These are phyloP conservation scores for Cervus canadensis DNA, from an alignment of 2,113 vertebrate species.

Conservation along the genomic window DNA sequence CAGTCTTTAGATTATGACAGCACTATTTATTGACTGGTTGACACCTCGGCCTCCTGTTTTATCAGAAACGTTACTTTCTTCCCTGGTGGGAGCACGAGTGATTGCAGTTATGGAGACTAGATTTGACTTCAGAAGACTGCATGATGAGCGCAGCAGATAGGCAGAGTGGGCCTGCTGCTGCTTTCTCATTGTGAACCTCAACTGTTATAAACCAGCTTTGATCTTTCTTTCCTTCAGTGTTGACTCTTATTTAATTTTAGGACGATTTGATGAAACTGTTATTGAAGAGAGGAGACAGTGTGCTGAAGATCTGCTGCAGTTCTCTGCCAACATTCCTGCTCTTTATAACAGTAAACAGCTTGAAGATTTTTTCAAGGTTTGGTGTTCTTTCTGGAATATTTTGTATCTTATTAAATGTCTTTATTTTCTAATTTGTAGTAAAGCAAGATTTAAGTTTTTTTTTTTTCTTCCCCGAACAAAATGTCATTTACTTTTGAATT, in stretches of 20 bases:
- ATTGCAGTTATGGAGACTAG: slow-evolving; percentile 62
- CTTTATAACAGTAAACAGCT: slow-evolving; percentile 94
- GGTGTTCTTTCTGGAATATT: slow-evolving; percentile 56
- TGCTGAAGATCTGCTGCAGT: slow-evolving; percentile 96
- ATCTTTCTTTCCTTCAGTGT: slow-evolving; percentile 51
- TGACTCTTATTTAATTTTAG: slow-evolving; percentile 78
- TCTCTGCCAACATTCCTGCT: slow-evolving; percentile 96
- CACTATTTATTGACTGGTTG: background rate
- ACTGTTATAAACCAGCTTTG: background rate
- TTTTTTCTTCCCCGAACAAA: background rate
- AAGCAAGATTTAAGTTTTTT: background rate
- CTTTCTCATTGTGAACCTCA: background rate
- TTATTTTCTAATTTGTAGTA: background rate
- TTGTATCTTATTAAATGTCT: background rate
- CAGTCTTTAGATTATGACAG: background rate
- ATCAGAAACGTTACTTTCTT: slow-evolving; percentile 68
- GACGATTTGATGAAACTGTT: slow-evolving; percentile 94
- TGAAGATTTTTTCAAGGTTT: slow-evolving; percentile 97
- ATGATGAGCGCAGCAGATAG: background rate
- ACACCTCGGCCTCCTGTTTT: slow-evolving; percentile 69
- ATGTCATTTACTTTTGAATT: background rate
- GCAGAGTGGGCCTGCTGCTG: background rate
- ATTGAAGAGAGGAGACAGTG: slow-evolving; percentile 97
- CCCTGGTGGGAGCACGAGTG: slow-evolving; percentile 43
- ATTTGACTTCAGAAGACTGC: slow-evolving; percentile 56